Conservation (phyloP, 2,797 vertebrate species). For the Buphagus erythrorhynchus region DNA sequence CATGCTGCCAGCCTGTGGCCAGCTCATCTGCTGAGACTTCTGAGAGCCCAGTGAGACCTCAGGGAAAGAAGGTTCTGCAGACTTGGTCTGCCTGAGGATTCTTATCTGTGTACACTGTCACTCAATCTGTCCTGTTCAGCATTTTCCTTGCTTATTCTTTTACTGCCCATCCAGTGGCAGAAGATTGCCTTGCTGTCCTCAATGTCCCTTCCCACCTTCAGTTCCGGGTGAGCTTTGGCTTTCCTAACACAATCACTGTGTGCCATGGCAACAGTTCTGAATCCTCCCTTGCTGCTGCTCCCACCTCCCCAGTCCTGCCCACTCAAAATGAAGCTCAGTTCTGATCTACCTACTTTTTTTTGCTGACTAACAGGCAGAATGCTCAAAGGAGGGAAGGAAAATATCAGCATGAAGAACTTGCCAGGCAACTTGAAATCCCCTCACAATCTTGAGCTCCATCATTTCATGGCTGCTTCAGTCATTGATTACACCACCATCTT, state of each 20-base stretch:
- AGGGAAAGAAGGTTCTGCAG: not conserved
- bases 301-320: not conserved
- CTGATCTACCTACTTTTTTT: not conserved
- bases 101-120: not conserved
- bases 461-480: not conserved
- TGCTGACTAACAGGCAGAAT: not conserved
- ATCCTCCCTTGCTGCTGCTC: not conserved
- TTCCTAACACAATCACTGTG: not conserved
- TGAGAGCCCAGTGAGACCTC: not conserved
- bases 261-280: not conserved
- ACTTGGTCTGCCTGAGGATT: not conserved
- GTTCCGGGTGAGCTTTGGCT: not conserved
- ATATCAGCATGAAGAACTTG: not conserved
- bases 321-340: not conserved
- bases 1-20: too few species aligned
- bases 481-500: not conserved
- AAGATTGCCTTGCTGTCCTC: not conserved
- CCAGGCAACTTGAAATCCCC: not conserved
- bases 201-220: not conserved
- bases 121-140: not conserved
- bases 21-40: not conserved
- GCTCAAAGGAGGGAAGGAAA: not conserved
- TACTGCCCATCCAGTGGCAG: not conserved
- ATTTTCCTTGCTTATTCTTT: not conserved
- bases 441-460: not conserved